Evolutionary conservation across 2,113 vertebrate genomes (phyloP).

Genomic region (Lepisosteus osseus): DNA sequence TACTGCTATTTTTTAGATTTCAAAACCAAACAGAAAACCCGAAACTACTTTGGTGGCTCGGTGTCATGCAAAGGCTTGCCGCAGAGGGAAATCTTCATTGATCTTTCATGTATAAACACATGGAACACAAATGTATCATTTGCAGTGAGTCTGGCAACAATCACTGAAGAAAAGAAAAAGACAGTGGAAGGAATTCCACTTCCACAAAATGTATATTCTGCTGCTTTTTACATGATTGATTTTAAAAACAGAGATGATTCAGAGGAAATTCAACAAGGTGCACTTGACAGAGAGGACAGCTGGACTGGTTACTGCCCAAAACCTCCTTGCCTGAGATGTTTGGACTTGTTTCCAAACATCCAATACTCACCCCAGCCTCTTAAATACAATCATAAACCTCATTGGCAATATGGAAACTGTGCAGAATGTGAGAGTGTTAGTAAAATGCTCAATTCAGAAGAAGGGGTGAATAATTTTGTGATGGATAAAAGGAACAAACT

Average conservation of each 20-base stretch:
- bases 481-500: too few species aligned
- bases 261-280: too few species aligned
- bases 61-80: slow-evolving; percentile 8
- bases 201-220: slow-evolving; percentile 5
- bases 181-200: not conserved
- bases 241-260: too few species aligned
- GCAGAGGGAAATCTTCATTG: slow-evolving; percentile 17
- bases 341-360: slow-evolving; percentile 3
- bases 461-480: not conserved
- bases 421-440: slow-evolving; percentile 19
- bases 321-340: slow-evolving; percentile 1
- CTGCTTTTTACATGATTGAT: slow-evolving; percentile 3
- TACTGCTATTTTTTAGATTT: slow-evolving; percentile 16
- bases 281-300: not conserved
- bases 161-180: not conserved
- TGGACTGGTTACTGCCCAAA: not conserved
- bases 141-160: slow-evolving; percentile 11
- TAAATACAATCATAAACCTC: not conserved
- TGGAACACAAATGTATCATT: slow-evolving; percentile 15
- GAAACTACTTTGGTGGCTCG: slow-evolving; percentile 18
- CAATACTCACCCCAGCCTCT: not conserved
- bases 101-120: slow-evolving; percentile 13
- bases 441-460: slow-evolving; percentile 15
- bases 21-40: not conserved
- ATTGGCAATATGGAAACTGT: slow-evolving; percentile 19